Evolutionary conservation across 1,140 invertebrate species (phyloP).

Genomic region (Magallana gigas): DNA sequence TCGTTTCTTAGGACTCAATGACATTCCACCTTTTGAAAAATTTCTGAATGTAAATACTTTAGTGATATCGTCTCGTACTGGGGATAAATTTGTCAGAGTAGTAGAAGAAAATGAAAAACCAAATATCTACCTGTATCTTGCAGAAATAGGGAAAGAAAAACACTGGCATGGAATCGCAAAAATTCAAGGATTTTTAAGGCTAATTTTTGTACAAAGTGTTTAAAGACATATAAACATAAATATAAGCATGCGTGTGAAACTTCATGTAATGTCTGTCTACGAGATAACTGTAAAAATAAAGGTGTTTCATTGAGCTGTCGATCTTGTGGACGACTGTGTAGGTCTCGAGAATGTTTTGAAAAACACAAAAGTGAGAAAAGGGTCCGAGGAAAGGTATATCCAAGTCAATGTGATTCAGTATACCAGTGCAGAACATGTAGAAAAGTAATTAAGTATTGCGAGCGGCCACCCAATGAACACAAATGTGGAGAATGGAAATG

Average conservation of each 20-base stretch:
- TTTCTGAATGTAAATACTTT: slow-evolving; percentile 48
- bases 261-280: slow-evolving; percentile 31
- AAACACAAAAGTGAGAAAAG: slow-evolving; percentile 40
- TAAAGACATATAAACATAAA: slow-evolving; percentile 17
- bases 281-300: neutral
- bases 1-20: neutral
- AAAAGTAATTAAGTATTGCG: slow-evolving; percentile 31
- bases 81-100: slow-evolving; percentile 42
- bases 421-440: slow-evolving; percentile 40
- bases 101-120: neutral
- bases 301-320: slow-evolving; percentile 15
- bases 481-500: slow-evolving; percentile 55
- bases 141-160: neutral
- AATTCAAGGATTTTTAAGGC: slow-evolving; percentile 39
- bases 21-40: slow-evolving; percentile 44
- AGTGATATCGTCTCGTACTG: slow-evolving; percentile 40
- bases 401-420: slow-evolving; percentile 27
- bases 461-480: slow-evolving; percentile 3
- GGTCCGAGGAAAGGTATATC: slow-evolving; percentile 18
- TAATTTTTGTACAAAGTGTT: slow-evolving; percentile 43
- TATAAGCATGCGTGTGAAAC: slow-evolving; percentile 27
- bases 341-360: slow-evolving; percentile 38
- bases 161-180: slow-evolving; percentile 43
- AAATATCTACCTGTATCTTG: slow-evolving; percentile 44
- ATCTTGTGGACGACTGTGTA: slow-evolving; percentile 37